Evolutionary conservation across 1,140 invertebrate species (phyloP), one percentile per base, ranked within the genome.

Genomic region (Pogonus chalceus): DNA sequence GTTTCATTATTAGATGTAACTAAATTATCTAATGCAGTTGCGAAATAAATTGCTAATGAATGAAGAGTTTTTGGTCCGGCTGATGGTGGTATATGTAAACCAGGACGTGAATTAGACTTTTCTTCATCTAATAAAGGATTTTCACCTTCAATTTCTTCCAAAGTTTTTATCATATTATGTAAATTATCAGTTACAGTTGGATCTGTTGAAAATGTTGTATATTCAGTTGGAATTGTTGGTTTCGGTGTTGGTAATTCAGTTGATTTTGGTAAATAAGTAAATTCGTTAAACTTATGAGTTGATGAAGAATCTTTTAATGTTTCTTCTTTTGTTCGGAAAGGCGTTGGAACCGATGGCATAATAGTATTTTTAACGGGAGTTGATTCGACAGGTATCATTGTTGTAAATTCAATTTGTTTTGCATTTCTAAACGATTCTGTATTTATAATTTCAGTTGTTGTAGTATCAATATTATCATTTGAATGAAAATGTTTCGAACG

Each of bases 1-100:
- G 67, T 66, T 2, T 68, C 65, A 3, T 69, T 62, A n/a, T n/a
- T n/a, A n/a, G n/a, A n/a, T 2, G 74, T 75, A 1, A 73, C 73
- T 2, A 80, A 75, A 59, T 81, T 80, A 56, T 84, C 80, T 50
- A 80, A 70, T 49, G 79, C 80, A 14, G 80, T 81, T 3, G 85
- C 84, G 65, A 88, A 88, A 60, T 88, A 88, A 55, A 86, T 75
- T 20, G 86, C 85, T 35, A 90, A 64, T 1, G 85, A 85, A 61
- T 88, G 85, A 1, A 90, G 67, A 1, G 85, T 83, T 60, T 85
- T 84, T 1, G 85, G 83, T 0, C 84, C 83, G 0, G 83, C 79
- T 1, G 84, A 85, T 16, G 79, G 79, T 12, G 82, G 82, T 21
- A 84, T 79, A 18, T 80, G 71, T 20, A 84, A 68, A 22, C 82